Evolutionary conservation across 2,113 vertebrate species (phyloP), one percentile per base, ranked within the genome.

Genomic region (Corythornis madagascariensis): DNA sequence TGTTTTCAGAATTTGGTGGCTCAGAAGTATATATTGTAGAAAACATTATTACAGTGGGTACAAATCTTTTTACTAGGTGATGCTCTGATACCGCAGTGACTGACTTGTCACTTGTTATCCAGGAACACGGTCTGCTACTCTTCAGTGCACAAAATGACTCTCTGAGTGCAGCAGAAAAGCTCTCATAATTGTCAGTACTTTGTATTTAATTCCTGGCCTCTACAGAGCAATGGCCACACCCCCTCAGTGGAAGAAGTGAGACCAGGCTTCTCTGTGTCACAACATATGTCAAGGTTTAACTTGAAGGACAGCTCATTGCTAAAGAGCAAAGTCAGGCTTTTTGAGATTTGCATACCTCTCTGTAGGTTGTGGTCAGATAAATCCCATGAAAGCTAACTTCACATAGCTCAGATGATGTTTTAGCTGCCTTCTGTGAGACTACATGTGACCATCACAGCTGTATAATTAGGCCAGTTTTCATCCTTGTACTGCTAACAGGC

Each of bases 371-470:
- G 40, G 29, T 29, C 8, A 4, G 75, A 84, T 42, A 50, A 86
- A 61, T 4, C 3, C 11, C 16, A 8, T 13, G 6, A 84, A 88
- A 89, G 14, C 13, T 22, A 38, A 33, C 19, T 61, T 65, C 11
- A 8, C 26, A 35, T 31, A 50, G 35, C 29, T 73, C 38, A 47
- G 28, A 38, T 38, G 6, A 19, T 4, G 3, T 24, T 76, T 83
- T 84, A 66, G 13, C 50, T 75, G 61, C n/a, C 5, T 9, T 67
- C 22, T 29, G 4, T 17, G 7, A 55, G 28, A 16, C 69, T 42
- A 21, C 26, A 16, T 38, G 31, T 52, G n/a, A 52, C 42, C 9
- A 25, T 10, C 57, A 11, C 8, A 1, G n/a, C 55, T 7, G 0
- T 57, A 6, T 33, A 55, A 60, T 16, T n/a, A 14, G 43, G 17